Percentiles rank a stretch among this genome's conserved stretches.
Evolutionary conservation across 2,888 invertebrate genomes (phyloP).

Genomic region (Phorcus lineatus): DNA sequence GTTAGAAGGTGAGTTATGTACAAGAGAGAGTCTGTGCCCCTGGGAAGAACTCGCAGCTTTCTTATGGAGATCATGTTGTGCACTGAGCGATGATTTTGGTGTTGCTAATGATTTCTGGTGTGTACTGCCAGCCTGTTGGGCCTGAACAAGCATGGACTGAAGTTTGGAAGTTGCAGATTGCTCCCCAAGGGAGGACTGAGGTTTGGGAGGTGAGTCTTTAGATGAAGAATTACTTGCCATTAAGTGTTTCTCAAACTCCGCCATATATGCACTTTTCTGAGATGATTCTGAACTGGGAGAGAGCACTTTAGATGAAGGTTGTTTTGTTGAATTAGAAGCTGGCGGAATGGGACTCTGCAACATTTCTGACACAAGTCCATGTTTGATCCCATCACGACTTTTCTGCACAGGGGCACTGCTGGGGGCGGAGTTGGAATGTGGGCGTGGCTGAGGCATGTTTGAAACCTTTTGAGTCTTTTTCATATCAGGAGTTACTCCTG

Average conservation of each 20-base stretch:
- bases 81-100: background rate
- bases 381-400: background rate
- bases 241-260: conserved; percentile 54
- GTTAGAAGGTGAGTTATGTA: background rate
- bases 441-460: background rate
- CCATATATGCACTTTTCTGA: conserved; percentile 40
- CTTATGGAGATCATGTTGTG: conserved; percentile 10
- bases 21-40: background rate
- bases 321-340: background rate
- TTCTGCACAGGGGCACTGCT: background rate
- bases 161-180: conserved; percentile 11
- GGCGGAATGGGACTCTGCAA: conserved; percentile 25
- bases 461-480: background rate
- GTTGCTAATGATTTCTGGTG: background rate
- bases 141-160: conserved; percentile 20
- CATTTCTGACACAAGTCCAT: conserved; percentile 24
- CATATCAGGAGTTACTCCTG: background rate
- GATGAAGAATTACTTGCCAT: background rate
- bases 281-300: conserved; percentile 22
- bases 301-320: background rate
- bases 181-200: background rate
- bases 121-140: background rate
- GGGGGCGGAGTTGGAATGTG: conserved; percentile 5
- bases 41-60: background rate
- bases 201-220: background rate